phyloP scores from a whole-genome alignment of 2,113 vertebrate species.

The Heteronetta atricapilla region DNA sequence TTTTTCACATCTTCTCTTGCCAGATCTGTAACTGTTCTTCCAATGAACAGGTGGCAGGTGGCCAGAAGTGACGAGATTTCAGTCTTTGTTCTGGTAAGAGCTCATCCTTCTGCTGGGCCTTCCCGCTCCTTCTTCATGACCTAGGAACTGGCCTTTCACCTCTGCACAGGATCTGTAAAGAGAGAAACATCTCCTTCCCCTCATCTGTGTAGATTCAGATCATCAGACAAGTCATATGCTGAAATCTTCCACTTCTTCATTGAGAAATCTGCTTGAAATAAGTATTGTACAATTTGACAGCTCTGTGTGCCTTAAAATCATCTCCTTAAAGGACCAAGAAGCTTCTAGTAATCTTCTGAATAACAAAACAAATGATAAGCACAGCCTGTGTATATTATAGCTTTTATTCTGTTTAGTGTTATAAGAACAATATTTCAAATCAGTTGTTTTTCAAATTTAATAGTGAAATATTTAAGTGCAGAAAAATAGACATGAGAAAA shows the following conservation, averaged over 20 bases:
- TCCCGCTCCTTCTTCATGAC: not conserved
- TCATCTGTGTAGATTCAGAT: not conserved
- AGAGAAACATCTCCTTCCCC: not conserved
- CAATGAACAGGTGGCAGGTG: not conserved
- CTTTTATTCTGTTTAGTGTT: not conserved
- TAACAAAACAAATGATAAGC: not conserved
- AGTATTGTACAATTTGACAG: not conserved
- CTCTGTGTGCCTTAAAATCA: not conserved
- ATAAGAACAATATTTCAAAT: not conserved
- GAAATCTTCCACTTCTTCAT: not conserved
- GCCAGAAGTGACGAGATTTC: not conserved
- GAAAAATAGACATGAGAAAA: not conserved
- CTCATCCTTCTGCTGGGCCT: not conserved
- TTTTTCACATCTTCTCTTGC: not conserved
- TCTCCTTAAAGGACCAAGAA: not conserved
- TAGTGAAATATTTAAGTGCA: not conserved
- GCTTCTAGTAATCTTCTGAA: not conserved
- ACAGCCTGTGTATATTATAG: not conserved
- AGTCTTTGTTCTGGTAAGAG: not conserved
- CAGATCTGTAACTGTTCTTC: not conserved
- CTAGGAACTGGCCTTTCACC: not conserved
- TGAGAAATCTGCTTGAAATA: not conserved
- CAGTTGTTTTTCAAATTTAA: not conserved
- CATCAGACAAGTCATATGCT: not conserved
- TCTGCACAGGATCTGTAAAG: not conserved